Percentiles rank a stretch among this genome's conserved stretches.
Conservation (phyloP, 2,113 vertebrate species). For the Campylomormyrus tamandua region DNA sequence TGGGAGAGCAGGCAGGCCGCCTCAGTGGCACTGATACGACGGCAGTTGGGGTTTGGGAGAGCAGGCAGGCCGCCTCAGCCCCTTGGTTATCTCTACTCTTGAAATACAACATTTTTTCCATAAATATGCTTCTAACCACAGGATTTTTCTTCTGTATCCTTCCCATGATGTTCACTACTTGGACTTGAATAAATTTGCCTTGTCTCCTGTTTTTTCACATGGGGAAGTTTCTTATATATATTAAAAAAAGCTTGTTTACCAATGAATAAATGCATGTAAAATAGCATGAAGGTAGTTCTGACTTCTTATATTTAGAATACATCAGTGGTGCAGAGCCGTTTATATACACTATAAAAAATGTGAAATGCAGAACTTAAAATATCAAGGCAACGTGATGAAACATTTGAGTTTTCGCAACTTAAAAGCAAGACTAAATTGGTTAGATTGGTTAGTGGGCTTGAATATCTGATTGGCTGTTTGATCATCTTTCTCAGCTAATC, state of each 20-base stretch:
- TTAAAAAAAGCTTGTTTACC: neutral
- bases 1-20: too few species aligned
- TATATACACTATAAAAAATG: neutral
- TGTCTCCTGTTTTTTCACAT: neutral
- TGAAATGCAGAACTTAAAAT: neutral
- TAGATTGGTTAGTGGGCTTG: neutral
- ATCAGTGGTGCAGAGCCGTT: neutral
- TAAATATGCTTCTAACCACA: neutral
- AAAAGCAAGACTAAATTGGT: neutral
- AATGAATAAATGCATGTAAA: neutral
- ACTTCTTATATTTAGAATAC: neutral
- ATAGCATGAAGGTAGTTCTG: neutral
- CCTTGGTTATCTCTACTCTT: neutral
- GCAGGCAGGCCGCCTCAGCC: neutral
- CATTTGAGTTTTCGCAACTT: neutral
- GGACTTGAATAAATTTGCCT: neutral
- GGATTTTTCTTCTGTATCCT: neutral
- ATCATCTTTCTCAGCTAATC: slow-evolving; percentile 57
- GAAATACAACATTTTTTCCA: neutral
- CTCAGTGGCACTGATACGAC: too few species aligned
- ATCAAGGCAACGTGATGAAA: neutral
- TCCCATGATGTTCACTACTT: neutral
- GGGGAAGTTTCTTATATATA: neutral
- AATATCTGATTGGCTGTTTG: neutral
- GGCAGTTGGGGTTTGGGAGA: too few species aligned